Conservation (phyloP, 2,888 invertebrate species). For the Biston stratarius region DNA sequence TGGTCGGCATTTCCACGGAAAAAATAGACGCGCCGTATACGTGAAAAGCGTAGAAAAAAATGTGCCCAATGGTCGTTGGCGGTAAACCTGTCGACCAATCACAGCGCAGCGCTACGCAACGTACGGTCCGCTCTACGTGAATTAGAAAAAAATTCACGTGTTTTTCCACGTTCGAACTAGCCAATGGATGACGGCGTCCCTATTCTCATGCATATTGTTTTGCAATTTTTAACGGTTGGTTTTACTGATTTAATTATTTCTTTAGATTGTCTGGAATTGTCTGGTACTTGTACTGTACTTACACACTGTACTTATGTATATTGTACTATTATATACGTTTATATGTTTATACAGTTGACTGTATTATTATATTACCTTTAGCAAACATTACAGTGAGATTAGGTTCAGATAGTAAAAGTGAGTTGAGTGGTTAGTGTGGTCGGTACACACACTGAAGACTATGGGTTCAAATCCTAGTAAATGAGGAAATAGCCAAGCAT, state of each 20-base stretch:
- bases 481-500: no score
- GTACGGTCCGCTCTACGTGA: conserved; percentile 82
- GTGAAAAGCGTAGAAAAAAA: conserved; percentile 83
- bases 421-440: no score
- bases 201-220: conserved; percentile 72
- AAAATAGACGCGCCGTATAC: conserved; percentile 77
- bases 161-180: conserved; percentile 77
- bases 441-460: no score
- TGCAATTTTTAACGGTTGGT: conserved; percentile 52
- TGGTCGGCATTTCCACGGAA: conserved; percentile 77
- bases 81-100: conserved; percentile 69
- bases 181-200: conserved; percentile 68
- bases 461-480: no score
- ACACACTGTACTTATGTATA: no score
- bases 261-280: conserved; percentile 26
- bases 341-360: no score
- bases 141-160: conserved; percentile 83
- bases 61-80: conserved; percentile 73
- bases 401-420: no score
- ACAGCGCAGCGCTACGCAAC: conserved; percentile 63
- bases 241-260: conserved; percentile 35
- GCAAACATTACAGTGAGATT: no score
- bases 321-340: no score
- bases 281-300: no score
- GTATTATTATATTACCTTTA: no score